phyloP scores from a whole-genome alignment of 1,140 invertebrate species.

The Pollicipes pollicipes region DNA sequence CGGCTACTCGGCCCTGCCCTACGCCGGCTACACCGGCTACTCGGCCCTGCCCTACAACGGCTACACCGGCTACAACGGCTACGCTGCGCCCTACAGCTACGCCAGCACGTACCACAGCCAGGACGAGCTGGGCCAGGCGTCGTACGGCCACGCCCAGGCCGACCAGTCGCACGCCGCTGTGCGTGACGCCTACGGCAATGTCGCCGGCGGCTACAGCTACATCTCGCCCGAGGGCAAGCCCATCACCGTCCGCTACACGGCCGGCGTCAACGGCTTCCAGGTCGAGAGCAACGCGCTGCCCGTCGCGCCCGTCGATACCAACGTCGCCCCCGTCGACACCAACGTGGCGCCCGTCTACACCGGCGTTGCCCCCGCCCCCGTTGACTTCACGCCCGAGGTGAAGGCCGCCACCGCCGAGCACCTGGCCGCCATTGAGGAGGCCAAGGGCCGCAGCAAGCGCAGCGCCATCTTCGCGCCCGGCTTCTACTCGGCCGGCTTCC shows the following conservation, averaged over 20 bases:
- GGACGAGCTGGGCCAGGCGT: too few relatives aligned
- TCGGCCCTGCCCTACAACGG: slow-evolving; percentile 2
- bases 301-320: slow-evolving; percentile 10
- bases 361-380: slow-evolving; percentile 9
- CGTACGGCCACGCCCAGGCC: too few relatives aligned
- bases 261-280: slow-evolving; percentile 13
- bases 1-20: too few relatives aligned
- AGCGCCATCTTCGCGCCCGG: not conserved
- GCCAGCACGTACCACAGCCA: too few relatives aligned
- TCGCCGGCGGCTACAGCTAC: slow-evolving; percentile 10
- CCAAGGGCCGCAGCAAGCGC: slow-evolving; percentile 4
- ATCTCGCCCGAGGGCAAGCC: slow-evolving; percentile 8
- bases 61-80: slow-evolving; percentile 5
- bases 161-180: slow-evolving; percentile 14
- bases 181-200: slow-evolving; percentile 11
- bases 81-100: slow-evolving; percentile 9
- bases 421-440: slow-evolving; percentile 11
- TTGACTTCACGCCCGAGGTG: slow-evolving; percentile 8
- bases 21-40: slow-evolving; percentile 11
- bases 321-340: slow-evolving; percentile 13
- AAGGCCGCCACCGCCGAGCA: slow-evolving; percentile 13
- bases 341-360: slow-evolving; percentile 20
- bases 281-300: slow-evolving; percentile 14
- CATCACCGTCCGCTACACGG: slow-evolving; percentile 10
- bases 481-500: not conserved